Evolutionary conservation across 2,797 vertebrate species (phyloP).

Genomic region (Fistularia tabacaria): DNA sequence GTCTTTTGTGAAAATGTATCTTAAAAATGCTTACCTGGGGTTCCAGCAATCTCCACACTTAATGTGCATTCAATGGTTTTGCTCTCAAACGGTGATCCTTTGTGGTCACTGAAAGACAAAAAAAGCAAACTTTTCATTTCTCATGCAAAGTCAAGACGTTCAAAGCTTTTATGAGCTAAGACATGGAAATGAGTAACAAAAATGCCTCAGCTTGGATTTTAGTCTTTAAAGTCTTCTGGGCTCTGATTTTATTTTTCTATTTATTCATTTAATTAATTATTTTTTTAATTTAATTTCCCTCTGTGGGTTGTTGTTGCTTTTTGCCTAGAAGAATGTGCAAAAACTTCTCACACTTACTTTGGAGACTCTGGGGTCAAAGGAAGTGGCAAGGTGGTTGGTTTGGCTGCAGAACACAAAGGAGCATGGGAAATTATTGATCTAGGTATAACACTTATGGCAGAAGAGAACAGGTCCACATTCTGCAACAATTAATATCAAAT

Average conservation of each 20-base stretch:
- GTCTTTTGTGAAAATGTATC: constrained; percentile 1
- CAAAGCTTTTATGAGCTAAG: constrained; percentile 73
- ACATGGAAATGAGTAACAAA: constrained; percentile 80
- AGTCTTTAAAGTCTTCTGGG: constrained; percentile 40
- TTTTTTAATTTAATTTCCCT: constrained; percentile 21
- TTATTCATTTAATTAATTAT: constrained; percentile 30
- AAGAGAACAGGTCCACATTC: constrained; percentile 77
- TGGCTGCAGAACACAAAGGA: constrained; percentile 91
- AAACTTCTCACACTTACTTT: constrained; percentile 99
- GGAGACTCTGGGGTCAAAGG: constrained; percentile 99
- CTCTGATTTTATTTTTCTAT: constrained; percentile 35
- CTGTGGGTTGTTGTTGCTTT: neutral
- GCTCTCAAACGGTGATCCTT: constrained; percentile 99
- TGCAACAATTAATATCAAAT: constrained; percentile 72
- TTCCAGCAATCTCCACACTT: constrained; percentile 99
- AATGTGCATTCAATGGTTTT: constrained; percentile 99
- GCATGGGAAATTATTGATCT: constrained; percentile 84
- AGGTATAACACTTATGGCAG: constrained; percentile 70
- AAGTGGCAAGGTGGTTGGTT: constrained; percentile 99
- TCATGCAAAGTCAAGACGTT: constrained; percentile 67
- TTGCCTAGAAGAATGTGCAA: constrained; percentile 82
- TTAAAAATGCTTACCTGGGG: constrained; percentile 85
- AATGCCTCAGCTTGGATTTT: constrained; percentile 73
- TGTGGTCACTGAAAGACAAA: constrained; percentile 99
- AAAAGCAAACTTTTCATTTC: constrained; percentile 33